Base-by-base conservation (phyloP, 2,113 vertebrate genomes). In the Etheostoma spectabile region DNA sequence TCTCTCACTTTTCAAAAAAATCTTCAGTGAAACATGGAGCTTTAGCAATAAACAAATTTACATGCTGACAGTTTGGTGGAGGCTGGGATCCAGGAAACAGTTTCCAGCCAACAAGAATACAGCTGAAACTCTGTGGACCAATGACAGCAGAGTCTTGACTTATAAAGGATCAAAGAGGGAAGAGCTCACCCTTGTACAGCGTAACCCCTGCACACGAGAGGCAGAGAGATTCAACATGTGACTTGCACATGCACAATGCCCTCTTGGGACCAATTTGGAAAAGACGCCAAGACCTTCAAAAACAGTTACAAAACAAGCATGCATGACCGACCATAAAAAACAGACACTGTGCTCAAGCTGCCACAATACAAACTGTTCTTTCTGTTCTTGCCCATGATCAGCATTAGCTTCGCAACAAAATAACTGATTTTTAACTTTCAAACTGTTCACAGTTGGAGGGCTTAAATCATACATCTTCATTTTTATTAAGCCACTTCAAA, bases 101-200 rank as follows among this genome's bases (percentile, higher is more conserved):
- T 18, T n/a, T 49, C 18, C 45, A 67, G 65, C 84, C 75, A 90
- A 86, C 24, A 3, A 35, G 74, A 64, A 16, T 0, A 6, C 12
- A 61, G 67, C 33, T 72, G 6, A 70, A 70, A 72, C 30, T 27
- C 8, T 14, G 4, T 0, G 3, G 46, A 56, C 85, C 83, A 78
- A 84, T 83, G 38, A 35, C 18, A 49, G 56, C 33, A 16, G 18
- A 69, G 67, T 15, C 35, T 46, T 24, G 65, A 24, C 18, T 18
- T 66, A 27, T 0, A 57, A 13, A 5, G 0, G 46, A 16, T 51
- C 45, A 52, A 55, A 59, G 52, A 75, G 81, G 57, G 42, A 69
- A 65, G 88, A 77, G 76, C 35, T 92, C 84, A 87, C 82, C 88
- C 79, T 69, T 92, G 86, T 73, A 89, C 92, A 91, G 38, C 0